These are phyloP conservation scores for Palaemon carinicauda DNA, from an alignment of 1,140 invertebrate species.

Conservation along the genomic window DNA sequence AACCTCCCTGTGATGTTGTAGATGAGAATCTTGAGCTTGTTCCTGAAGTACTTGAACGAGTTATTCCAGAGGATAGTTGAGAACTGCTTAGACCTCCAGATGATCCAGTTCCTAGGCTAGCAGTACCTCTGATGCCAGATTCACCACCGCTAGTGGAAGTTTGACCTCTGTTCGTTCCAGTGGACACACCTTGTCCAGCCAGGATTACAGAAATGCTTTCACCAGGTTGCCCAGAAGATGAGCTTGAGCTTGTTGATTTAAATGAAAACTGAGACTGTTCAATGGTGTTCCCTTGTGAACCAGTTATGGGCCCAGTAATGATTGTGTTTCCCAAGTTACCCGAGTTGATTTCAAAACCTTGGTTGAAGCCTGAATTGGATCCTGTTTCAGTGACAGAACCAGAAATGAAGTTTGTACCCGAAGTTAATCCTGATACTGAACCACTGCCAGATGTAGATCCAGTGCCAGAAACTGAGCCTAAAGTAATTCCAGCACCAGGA, in stretches of 20 bases:
- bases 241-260: background rate
- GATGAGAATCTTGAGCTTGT: background rate
- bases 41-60: too few species aligned
- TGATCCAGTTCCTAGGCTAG: background rate
- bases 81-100: background rate
- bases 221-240: background rate
- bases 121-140: background rate
- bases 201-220: background rate
- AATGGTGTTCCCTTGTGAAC: background rate
- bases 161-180: background rate
- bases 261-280: background rate
- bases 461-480: background rate
- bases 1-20: background rate
- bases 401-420: background rate
- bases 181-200: background rate
- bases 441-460: background rate
- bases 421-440: background rate
- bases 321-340: too few species aligned
- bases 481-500: background rate
- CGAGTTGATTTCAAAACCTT: too few species aligned
- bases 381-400: too few species aligned
- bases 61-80: too few species aligned
- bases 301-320: too few species aligned
- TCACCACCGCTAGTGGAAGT: background rate
- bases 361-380: too few species aligned